Percentiles rank a stretch among this genome's conserved stretches.
These are phyloP conservation scores for Sciurus niger DNA, from an alignment of 2,113 vertebrate species.

Conservation along the genomic window DNA sequence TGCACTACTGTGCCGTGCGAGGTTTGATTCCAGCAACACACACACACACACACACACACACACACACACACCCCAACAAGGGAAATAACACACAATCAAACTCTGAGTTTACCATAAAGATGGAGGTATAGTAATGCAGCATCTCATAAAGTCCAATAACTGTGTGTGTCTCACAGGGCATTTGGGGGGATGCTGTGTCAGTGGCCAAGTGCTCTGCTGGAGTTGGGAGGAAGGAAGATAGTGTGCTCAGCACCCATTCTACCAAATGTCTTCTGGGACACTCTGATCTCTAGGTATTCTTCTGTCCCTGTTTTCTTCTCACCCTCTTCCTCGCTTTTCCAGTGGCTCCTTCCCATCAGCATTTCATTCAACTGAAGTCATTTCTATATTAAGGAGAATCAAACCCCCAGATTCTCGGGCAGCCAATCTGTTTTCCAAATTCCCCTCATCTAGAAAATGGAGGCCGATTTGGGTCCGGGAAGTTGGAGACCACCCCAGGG, in stretches of 20 bases:
- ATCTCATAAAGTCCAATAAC: not conserved
- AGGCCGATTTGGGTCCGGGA: too few relatives aligned
- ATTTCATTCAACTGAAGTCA: not conserved
- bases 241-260: not conserved
- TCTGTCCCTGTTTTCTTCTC: too few relatives aligned
- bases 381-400: not conserved
- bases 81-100: not conserved
- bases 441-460: too few relatives aligned
- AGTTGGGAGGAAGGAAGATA: not conserved
- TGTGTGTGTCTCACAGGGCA: not conserved
- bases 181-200: too few relatives aligned
- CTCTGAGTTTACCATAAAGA: not conserved
- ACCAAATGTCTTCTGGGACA: not conserved
- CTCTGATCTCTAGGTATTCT: too few relatives aligned
- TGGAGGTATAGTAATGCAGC: too few relatives aligned
- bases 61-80: too few relatives aligned
- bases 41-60: too few relatives aligned
- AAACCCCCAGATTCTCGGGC: not conserved
- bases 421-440: not conserved
- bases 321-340: not conserved
- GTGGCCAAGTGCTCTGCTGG: not conserved
- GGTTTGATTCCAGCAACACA: too few relatives aligned
- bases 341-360: too few relatives aligned
- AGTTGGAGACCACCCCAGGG: too few relatives aligned
- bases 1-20: too few relatives aligned